Conservation (phyloP, 2,888 invertebrate species). For the Ectemnius cavifrons region DNA sequence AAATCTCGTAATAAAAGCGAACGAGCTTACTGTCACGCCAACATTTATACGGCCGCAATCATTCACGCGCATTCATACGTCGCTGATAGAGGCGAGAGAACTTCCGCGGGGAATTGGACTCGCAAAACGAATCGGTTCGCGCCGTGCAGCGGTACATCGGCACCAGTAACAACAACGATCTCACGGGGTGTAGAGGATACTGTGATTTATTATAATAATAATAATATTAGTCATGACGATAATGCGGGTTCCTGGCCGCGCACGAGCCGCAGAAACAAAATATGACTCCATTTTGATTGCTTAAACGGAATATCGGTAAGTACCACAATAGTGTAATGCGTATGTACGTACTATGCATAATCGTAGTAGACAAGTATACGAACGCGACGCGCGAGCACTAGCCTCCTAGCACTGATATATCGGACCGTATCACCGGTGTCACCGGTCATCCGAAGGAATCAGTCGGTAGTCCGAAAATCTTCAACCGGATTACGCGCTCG, state of each 20-base stretch:
- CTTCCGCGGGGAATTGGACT: too few relatives aligned
- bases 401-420: not conserved
- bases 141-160: constrained; percentile 13
- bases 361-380: constrained; percentile 11
- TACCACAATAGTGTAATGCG: constrained; percentile 45
- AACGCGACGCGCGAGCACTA: constrained; percentile 19
- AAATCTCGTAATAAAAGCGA: not conserved
- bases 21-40: constrained; percentile 12
- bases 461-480: too few relatives aligned
- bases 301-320: constrained; percentile 65
- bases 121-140: too few relatives aligned
- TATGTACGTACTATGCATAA: constrained; percentile 32
- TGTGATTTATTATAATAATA: constrained; percentile 74
- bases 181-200: constrained; percentile 72
- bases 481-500: too few relatives aligned
- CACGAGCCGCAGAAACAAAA: constrained; percentile 68
- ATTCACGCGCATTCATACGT: constrained; percentile 48
- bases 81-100: constrained; percentile 54
- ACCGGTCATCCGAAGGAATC: too few relatives aligned
- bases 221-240: constrained; percentile 65
- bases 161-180: constrained; percentile 42
- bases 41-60: constrained; percentile 39
- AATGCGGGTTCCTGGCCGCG: constrained; percentile 51
- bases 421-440: too few relatives aligned
- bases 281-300: constrained; percentile 65